Evolutionary conservation across 2,797 vertebrate genomes (phyloP).

Genomic region (Peromyscus melanophrys): DNA sequence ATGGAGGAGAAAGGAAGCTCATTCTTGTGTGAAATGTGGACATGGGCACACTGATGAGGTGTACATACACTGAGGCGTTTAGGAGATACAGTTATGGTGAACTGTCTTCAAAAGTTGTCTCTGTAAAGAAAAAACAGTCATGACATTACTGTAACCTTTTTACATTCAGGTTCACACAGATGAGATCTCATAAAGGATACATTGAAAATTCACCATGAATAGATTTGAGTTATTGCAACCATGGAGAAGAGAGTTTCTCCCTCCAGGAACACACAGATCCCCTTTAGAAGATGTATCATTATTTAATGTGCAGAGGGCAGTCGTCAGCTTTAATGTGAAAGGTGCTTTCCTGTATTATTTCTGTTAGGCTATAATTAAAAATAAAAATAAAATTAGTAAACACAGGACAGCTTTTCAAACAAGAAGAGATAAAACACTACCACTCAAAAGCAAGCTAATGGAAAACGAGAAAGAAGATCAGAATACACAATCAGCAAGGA

Average conservation of each 20-base stretch:
- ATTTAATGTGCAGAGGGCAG: not conserved
- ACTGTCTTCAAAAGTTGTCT: constrained; percentile 6
- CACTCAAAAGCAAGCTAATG: not conserved
- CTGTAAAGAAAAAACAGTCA: not conserved
- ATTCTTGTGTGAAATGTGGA: constrained; percentile 42
- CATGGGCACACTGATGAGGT: not conserved
- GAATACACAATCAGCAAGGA: not conserved
- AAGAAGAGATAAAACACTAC: not conserved
- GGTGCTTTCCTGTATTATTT: not conserved
- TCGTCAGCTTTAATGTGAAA: not conserved
- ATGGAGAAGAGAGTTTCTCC: not conserved
- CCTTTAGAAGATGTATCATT: not conserved
- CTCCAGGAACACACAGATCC: rapidly evolving
- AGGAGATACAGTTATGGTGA: not conserved
- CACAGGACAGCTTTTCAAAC: not conserved
- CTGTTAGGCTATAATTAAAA: not conserved
- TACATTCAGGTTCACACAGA: constrained; percentile 15
- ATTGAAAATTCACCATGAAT: constrained; percentile 18
- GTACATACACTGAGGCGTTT: not conserved
- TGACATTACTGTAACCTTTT: not conserved
- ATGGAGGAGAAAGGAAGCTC: not conserved
- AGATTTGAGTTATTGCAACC: not conserved
- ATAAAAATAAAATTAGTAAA: not conserved
- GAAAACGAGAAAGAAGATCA: not conserved
- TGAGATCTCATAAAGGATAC: not conserved